phyloP scores from a whole-genome alignment of 2,797 vertebrate genomes.

The Manis javanica region DNA sequence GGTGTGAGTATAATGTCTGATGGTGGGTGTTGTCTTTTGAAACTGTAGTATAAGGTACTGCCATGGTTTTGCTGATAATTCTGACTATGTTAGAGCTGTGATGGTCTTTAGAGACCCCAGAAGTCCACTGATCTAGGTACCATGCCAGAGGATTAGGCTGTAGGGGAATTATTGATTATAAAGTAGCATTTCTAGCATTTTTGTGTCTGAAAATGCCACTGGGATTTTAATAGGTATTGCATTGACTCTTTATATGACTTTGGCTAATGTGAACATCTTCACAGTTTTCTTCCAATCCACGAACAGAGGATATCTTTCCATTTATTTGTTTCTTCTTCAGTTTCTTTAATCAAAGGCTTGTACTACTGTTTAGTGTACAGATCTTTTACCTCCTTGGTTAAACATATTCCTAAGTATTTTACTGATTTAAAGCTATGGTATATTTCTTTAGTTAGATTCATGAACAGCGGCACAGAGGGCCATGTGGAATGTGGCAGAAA shows the following conservation, averaged over 20 bases:
- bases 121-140: neutral
- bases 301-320: neutral
- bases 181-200: neutral
- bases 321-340: neutral
- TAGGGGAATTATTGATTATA: too few species aligned
- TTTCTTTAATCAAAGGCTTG: neutral
- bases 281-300: neutral
- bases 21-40: neutral
- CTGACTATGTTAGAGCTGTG: neutral
- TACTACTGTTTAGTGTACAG: neutral
- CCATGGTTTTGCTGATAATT: neutral
- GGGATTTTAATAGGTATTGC: neutral
- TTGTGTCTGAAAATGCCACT: neutral
- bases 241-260: neutral
- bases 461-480: neutral
- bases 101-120: too few species aligned
- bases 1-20: conserved; percentile 90
- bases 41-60: neutral
- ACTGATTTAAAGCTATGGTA: neutral
- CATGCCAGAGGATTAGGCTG: too few species aligned
- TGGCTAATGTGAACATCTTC: neutral
- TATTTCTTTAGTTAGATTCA: neutral
- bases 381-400: neutral
- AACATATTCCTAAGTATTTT: neutral
- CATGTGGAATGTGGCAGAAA: neutral